Conservation (phyloP, 2,797 vertebrate species). For the Myotis vivesi region DNA sequence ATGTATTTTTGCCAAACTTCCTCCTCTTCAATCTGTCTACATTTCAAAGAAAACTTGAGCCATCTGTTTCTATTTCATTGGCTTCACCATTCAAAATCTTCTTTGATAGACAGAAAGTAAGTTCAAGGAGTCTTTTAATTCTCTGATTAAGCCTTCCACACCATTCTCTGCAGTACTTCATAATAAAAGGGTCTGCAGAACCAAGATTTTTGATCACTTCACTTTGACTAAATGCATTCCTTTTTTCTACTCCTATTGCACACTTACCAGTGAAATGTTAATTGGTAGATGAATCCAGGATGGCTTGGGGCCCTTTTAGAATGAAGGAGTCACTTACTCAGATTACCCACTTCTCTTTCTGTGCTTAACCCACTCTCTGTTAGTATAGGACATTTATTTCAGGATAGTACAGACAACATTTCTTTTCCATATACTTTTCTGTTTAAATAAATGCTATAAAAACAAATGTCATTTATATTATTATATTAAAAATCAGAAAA, state of each 20-base stretch:
- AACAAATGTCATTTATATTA: not conserved
- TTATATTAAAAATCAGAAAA: not conserved
- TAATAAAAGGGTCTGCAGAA: not conserved
- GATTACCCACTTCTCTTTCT: not conserved
- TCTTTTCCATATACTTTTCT: not conserved
- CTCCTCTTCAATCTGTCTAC: slow-evolving; percentile 69
- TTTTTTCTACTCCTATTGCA: not conserved
- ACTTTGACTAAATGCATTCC: not conserved
- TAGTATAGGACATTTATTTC: not conserved
- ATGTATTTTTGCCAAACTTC: slow-evolving; percentile 61
- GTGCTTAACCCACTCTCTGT: not conserved
- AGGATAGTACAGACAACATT: not conserved
- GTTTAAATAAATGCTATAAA: not conserved
- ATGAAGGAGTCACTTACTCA: not conserved
- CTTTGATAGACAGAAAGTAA: not conserved
- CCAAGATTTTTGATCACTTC: not conserved
- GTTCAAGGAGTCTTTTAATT: slow-evolving; percentile 27
- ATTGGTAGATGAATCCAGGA: not conserved
- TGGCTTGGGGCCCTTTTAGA: not conserved
- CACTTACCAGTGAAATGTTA: not conserved
- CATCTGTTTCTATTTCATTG: slow-evolving; percentile 69
- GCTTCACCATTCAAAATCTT: slow-evolving; percentile 8
- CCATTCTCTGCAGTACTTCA: not conserved
- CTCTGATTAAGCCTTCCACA: not conserved
- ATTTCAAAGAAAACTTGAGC: slow-evolving; percentile 68